Base-by-base conservation (phyloP, 2,888 invertebrate genomes). In the Caenorhabditis angaria region DNA sequence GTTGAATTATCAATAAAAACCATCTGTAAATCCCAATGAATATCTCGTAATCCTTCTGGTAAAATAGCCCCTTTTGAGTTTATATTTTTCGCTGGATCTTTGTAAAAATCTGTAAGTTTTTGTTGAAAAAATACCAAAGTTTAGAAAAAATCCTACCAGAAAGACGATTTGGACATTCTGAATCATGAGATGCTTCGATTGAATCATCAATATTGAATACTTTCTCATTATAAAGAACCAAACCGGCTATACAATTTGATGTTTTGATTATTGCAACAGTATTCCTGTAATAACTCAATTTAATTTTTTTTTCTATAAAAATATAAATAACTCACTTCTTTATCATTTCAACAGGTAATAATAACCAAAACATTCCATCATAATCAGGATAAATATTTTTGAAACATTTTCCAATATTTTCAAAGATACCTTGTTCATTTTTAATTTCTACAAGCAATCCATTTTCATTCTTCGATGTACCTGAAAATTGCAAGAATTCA, bases 21-120 rank as follows among this genome's bases (percentile, higher is more conserved):
- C 41, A 85, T 77, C 29, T 85, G 86, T 25, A 83, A 72, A 8
- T 77, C 67, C 78, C 81, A 84, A 54, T 81, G 75, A 14, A 78
- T 61, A 27, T 80, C 76, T 41, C 72, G 71, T 51, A 88, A 32
- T 91, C 87, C 71, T 89, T 89, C 57, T 3, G 68, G 64, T 12
- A 67, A 27, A 24, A 83, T 48, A n/a, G 85, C 81, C 3, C 71
- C 78, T n/a, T 72, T 61, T 29, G 57, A 47, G 55, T 84, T 84
- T 10, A 65, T 24, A 1, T 35, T 51, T 35, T 54, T 14, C 14
- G 12, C 20, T 35, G 24, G 51, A 22, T 51, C 12, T 51, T 51
- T 28, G 62, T 77, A 77, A 24, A 63, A 71, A 51, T 69, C 77
- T 77, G 28, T 27, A 48, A n/a, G 12, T 48, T 14, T 48, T 48